Conservation (phyloP, 2,113 vertebrate genomes). For the Tylochromis polylepis region DNA sequence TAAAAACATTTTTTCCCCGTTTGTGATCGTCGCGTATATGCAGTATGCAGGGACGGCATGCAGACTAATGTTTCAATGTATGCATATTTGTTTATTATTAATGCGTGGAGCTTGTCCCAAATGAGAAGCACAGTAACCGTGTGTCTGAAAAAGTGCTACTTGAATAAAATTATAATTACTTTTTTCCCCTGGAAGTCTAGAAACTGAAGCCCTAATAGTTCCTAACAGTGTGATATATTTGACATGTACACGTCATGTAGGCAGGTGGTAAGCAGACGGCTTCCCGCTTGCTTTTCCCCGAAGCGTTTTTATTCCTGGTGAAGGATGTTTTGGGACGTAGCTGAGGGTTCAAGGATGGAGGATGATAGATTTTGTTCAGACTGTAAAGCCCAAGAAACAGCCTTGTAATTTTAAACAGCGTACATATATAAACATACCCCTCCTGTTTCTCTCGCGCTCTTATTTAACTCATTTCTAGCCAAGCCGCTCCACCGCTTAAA, state of each 20-base stretch:
- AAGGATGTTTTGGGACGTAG: not conserved
- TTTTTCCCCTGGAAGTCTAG: not conserved
- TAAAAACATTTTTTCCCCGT: not conserved
- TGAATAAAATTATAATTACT: rapidly evolving
- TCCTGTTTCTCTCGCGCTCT: not conserved
- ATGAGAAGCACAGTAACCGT: not conserved
- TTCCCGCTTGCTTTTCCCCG: not conserved
- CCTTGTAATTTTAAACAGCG: not conserved
- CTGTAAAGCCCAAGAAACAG: not conserved
- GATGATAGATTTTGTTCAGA: not conserved
- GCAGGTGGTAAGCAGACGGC: not conserved
- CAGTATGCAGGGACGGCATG: not conserved
- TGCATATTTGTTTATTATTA: not conserved
- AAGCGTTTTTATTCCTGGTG: not conserved
- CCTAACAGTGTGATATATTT: not conserved
- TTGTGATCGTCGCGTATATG: not conserved
- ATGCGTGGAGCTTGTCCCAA: not conserved
- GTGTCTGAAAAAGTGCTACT: not conserved
- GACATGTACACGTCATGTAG: not conserved
- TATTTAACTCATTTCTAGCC: not conserved
- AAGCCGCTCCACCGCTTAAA: not conserved
- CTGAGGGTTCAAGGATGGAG: not conserved
- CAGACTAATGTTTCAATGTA: too few relatives aligned
- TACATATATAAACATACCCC: not conserved
- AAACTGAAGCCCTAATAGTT: not conserved